Conservation (phyloP, 1,140 invertebrate species). For the Choristoneura fumiferana region DNA sequence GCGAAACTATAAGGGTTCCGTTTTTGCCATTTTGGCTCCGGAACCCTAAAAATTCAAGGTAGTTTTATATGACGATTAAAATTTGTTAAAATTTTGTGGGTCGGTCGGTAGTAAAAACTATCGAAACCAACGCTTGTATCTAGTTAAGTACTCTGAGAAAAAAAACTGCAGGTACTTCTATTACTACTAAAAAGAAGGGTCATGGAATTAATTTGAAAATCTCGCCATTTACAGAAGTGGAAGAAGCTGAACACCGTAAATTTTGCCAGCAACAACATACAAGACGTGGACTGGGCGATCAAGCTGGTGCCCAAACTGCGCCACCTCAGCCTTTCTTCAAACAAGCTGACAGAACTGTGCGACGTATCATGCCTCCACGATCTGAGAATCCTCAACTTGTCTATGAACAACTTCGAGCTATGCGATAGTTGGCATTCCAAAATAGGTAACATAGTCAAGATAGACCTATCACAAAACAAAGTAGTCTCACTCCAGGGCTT, state of each 20-base stretch:
- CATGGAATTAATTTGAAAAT: too few relatives aligned
- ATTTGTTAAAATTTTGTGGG: too few relatives aligned
- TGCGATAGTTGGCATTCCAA: slow-evolving; percentile 90
- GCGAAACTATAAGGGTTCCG: too few relatives aligned
- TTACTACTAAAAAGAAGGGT: too few relatives aligned
- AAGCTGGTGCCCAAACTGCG: slow-evolving; percentile 88
- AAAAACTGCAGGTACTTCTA: too few relatives aligned
- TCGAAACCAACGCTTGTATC: too few relatives aligned
- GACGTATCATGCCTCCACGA: slow-evolving; percentile 89
- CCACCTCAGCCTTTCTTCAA: slow-evolving; percentile 86
- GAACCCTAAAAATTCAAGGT: too few relatives aligned
- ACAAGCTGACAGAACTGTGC: slow-evolving; percentile 86
- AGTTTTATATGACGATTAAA: too few relatives aligned
- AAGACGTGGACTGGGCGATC: slow-evolving; percentile 88
- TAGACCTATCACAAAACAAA: slow-evolving; percentile 93
- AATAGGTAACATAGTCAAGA: slow-evolving; percentile 91
- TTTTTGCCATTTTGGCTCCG: too few relatives aligned
- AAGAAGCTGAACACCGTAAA: slow-evolving; percentile 83
- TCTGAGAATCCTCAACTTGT: slow-evolving; percentile 87
- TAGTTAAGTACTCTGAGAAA: too few relatives aligned
- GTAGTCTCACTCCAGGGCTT: slow-evolving; percentile 88
- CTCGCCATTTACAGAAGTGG: slow-evolving; percentile 80
- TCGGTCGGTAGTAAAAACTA: too few relatives aligned
- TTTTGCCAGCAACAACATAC: slow-evolving; percentile 89
- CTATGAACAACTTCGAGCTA: slow-evolving; percentile 85